Evolutionary conservation across 2,113 vertebrate species (phyloP), one percentile per base, ranked within the genome.

Genomic region (Etheostoma cragini): DNA sequence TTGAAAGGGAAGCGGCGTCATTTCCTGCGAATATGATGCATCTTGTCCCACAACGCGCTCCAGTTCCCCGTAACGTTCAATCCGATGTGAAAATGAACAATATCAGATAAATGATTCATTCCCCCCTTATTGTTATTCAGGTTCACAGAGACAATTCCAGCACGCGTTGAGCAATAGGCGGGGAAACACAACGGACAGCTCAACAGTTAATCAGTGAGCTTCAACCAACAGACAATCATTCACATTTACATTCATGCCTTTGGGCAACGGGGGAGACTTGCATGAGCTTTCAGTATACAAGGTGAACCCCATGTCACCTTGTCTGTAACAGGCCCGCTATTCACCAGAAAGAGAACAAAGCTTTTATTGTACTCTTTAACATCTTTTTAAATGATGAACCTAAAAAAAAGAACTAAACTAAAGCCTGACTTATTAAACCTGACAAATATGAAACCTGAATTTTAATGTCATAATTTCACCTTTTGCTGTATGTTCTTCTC

Each of bases 71-170:
- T 1, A 46, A 45, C 69, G 17, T 74, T 87, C 76, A 85, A 86
- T 89, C 88, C 80, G 65, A 84, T 78, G 65, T 58, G 57, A 71
- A 84, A 83, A 81, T 84, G 65, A 88, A 90, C 63, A 77, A 86
- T 86, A 73, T 79, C 63, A 84, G 84, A 90, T 90, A 90, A 90
- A 92, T 91, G 85, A 91, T 84, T 88, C 62, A 91, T 87, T 53
- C 58, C 22, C 58, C 33, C 53, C 81, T 79, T 49, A 72, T 90
- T 91, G 78, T 86, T 88, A 92, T 89, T 89, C 91, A 91, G 89
- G 84, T 87, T 93, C 88, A 89, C 67, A 24, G 78, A 79, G 87
- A 86, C 68, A 75, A 85, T 86, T 66, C 74, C 49, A 24, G 72
- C 65, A 52, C 62, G 19, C 79, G 30, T 3, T n/a, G 77, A 81